Conservation (phyloP, 2,797 vertebrate species). For the Semaprochilodus insignis region DNA sequence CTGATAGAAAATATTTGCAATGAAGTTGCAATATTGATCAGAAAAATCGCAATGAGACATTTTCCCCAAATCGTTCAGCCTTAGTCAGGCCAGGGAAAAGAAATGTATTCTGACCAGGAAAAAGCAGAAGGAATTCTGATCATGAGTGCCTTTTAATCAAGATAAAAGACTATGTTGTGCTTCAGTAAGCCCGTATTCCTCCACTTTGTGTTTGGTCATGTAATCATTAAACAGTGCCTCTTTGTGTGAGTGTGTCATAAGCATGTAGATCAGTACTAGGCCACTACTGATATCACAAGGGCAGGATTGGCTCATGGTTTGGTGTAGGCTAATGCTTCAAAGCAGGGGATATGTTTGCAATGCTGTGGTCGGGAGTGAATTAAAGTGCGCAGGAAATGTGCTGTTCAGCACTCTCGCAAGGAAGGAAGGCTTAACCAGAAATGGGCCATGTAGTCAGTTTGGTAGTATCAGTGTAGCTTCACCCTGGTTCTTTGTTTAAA, state of each 20-base stretch:
- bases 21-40: no score
- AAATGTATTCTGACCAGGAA: neutral
- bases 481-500: neutral
- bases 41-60: no score
- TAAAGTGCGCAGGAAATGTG: constrained; percentile 34
- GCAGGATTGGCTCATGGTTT: neutral
- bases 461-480: neutral
- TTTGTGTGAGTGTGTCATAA: constrained; percentile 1
- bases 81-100: no score
- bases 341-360: neutral
- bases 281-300: neutral
- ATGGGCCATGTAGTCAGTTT: neutral
- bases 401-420: constrained; percentile 36
- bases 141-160: neutral
- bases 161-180: neutral
- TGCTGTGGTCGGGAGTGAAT: constrained; percentile 22
- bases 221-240: constrained; percentile 8
- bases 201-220: neutral
- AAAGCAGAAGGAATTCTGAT: neutral
- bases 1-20: no score
- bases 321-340: neutral
- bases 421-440: constrained; percentile 12
- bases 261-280: neutral
- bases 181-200: neutral
- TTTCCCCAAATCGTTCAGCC: no score